Conservation (phyloP, 1,140 invertebrate species). For the Medauroidea extradentata region DNA sequence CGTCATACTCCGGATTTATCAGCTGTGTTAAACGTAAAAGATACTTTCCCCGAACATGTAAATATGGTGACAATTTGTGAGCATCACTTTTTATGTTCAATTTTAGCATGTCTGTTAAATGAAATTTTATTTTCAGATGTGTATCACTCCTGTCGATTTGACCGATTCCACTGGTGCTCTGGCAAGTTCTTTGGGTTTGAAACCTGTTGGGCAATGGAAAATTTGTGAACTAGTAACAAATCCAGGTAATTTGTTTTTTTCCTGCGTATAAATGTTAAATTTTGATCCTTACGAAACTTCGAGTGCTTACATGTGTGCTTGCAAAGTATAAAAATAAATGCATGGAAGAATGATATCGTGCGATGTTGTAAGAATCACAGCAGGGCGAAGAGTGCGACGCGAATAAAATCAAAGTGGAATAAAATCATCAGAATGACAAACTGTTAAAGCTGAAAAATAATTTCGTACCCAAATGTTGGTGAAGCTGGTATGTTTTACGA, state of each 20-base stretch:
- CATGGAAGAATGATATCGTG: no score
- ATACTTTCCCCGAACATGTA: not conserved
- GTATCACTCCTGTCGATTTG: not conserved
- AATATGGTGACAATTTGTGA: not conserved
- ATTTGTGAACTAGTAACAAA: constrained; percentile 6
- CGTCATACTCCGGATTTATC: constrained; percentile 28
- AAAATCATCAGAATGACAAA: no score
- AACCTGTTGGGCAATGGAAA: constrained; percentile 5
- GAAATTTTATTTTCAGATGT: not conserved
- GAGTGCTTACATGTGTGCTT: no score
- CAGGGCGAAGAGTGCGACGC: no score
- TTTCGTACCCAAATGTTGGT: no score
- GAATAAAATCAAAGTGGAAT: no score
- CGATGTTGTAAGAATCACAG: no score
- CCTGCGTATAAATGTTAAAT: no score
- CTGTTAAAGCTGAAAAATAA: no score
- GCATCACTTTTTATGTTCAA: not conserved
- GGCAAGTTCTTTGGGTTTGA: not conserved
- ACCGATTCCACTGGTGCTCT: not conserved
- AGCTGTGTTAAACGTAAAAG: constrained; percentile 34
- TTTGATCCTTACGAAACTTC: no score
- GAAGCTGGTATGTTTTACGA: no score
- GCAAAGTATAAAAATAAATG: no score
- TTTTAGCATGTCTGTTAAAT: not conserved
- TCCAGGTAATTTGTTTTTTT: not conserved